Percentiles rank a stretch among this genome's conserved stretches.
Conservation (phyloP, 2,888 invertebrate genomes). For the Conistra vaccinii region DNA sequence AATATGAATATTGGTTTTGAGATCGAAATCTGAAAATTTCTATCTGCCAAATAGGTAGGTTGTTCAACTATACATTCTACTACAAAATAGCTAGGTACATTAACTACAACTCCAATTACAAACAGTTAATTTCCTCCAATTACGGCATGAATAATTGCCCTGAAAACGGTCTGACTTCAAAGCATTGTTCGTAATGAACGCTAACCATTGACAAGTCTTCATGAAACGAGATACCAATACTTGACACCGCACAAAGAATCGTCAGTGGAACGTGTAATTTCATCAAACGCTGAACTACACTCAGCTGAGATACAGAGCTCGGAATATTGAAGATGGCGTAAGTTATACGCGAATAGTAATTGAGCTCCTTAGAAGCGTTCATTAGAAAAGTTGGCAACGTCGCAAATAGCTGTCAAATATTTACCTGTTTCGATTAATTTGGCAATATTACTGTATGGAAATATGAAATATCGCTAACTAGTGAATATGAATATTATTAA, state of each 20-base stretch:
- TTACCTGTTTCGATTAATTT: no score
- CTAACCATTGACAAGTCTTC: conserved; percentile 27
- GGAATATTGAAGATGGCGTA: background rate
- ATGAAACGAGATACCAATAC: conserved; percentile 57
- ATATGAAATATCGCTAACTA: no score
- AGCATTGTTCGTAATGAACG: conserved; percentile 41
- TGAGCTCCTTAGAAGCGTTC: no score
- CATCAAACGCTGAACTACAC: conserved; percentile 62
- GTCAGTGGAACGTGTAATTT: conserved; percentile 66
- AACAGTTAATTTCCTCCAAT: conserved; percentile 37
- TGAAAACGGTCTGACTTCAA: conserved; percentile 45
- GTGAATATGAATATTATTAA: no score
- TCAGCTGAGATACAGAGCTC: conserved; percentile 45
- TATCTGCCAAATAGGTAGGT: background rate
- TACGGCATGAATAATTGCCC: conserved; percentile 39
- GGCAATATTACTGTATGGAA: no score
- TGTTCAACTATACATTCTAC: background rate
- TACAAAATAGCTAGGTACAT: conserved; percentile 13
- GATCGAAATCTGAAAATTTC: background rate
- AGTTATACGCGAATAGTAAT: background rate
- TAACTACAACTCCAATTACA: conserved; percentile 24
- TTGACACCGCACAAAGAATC: conserved; percentile 61
- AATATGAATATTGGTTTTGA: background rate
- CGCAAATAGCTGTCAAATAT: no score
- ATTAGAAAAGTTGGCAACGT: no score